Evolutionary conservation across 2,797 vertebrate genomes (phyloP), one percentile per base, ranked within the genome.

Genomic region (Scolopax bukidnonensis): DNA sequence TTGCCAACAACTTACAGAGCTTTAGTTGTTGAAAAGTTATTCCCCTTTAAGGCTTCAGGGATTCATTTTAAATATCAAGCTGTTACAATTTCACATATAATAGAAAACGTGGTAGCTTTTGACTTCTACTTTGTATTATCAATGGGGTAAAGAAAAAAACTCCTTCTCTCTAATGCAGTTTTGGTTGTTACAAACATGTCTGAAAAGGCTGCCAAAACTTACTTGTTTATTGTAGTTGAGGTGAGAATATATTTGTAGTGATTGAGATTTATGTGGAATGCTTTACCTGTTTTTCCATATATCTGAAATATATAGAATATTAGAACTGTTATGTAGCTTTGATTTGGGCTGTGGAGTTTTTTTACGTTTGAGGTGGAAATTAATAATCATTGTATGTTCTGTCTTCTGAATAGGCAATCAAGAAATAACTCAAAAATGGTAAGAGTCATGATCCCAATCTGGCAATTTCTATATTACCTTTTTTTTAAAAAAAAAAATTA

Each of bases 1-100:
- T 74, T 69, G 60, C 43, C 78, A 82, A 67, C 20, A 89, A 82
- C 9, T 30, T 81, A 38, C 16, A 91, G 19, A 45, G 13, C 13
- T 79, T 69, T 25, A 73, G 54, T 50, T 88, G 23, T 50, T 82
- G 78, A 76, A 88, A 93, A 85, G 38, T 68, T 87, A 71, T 57
- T 77, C 33, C 36, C 12, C 32, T 67, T 67, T 8, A 57, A 84
- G 64, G 16, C 8, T 28, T 74, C 47, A 80, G 68, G 57, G 33
- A 43, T 81, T 83, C 2, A 40, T 89, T 81, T 81, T 25, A 75
- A 75, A 81, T 77, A 80, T 14, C 38, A 60, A 13, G 10, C 28
- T 54, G n/a, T 64, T 77, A 36, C 13, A 56, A 17, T 82, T 63
- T 84, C 33, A 61, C 28, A 20, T 71, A 38, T 78, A 75, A 71